A percentile compares a stretch with the other conserved stretches of the same genome.
phyloP scores from a whole-genome alignment of 2,113 vertebrate genomes.

The Cyprinodon tularosa region DNA sequence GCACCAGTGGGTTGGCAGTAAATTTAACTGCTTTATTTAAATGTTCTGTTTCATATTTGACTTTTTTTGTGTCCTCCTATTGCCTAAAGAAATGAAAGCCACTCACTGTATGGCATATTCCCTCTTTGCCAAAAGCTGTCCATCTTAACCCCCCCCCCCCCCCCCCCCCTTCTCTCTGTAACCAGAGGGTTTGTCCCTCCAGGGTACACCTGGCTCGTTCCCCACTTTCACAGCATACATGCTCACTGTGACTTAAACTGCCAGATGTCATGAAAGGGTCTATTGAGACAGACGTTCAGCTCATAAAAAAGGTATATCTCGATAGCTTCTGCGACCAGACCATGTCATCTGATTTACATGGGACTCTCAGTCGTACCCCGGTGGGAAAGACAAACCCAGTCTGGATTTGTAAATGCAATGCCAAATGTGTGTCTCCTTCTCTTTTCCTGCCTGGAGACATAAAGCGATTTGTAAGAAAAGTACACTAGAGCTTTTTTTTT shows the following conservation, averaged over 20 bases:
- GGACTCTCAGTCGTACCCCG: slow-evolving; percentile 20
- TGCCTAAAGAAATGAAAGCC: slow-evolving; percentile 21
- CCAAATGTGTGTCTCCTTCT: slow-evolving; percentile 30
- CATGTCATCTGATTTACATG: slow-evolving; percentile 66
- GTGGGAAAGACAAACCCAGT: slow-evolving; percentile 23
- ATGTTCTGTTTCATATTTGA: slow-evolving; percentile 20
- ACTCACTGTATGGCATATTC: slow-evolving; percentile 38
- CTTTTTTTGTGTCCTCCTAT: slow-evolving; percentile 18
- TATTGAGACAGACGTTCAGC: slow-evolving; percentile 62
- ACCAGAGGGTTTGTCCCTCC: slow-evolving; percentile 68
- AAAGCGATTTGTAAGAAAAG: slow-evolving; percentile 32
- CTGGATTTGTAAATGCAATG: slow-evolving; percentile 10
- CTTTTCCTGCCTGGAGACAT: slow-evolving; percentile 24
- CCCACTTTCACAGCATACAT: slow-evolving; percentile 64
- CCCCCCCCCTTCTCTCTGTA: slow-evolving; percentile 8
- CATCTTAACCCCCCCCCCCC: slow-evolving; percentile 7
- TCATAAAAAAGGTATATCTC: slow-evolving; percentile 55
- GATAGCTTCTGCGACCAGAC: slow-evolving; percentile 60
- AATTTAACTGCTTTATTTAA: slow-evolving; percentile 6
- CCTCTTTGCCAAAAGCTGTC: slow-evolving; percentile 53
- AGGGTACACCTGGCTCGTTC: slow-evolving; percentile 72
- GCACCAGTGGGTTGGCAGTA: slow-evolving; percentile 31
- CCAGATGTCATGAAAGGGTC: slow-evolving; percentile 79
- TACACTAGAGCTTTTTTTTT: neutral
- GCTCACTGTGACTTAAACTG: slow-evolving; percentile 54